phyloP scores from a whole-genome alignment of 2,888 invertebrate species.

The Hyles lineata region DNA sequence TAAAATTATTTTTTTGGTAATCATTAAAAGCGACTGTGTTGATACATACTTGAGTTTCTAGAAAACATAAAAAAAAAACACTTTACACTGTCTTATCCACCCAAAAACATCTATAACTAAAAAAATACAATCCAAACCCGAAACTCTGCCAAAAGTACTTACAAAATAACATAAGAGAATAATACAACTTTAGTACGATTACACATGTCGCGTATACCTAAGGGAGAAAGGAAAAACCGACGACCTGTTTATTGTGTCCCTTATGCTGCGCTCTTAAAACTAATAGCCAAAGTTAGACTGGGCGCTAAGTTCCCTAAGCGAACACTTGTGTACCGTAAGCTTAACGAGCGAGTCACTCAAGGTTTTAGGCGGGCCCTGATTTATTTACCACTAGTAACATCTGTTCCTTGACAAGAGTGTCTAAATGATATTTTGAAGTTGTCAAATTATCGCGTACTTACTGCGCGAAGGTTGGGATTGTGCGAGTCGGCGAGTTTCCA shows the following conservation, averaged over 20 bases:
- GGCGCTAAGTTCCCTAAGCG: constrained; percentile 51
- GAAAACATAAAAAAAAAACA: too few species aligned
- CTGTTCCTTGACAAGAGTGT: constrained; percentile 68
- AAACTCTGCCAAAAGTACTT: neutral
- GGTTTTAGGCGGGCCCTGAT: constrained; percentile 66
- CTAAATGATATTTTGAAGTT: constrained; percentile 79
- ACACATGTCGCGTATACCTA: constrained; percentile 6
- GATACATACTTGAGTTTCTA: too few species aligned
- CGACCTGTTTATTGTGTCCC: constrained; percentile 48
- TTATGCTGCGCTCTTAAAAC: constrained; percentile 42
- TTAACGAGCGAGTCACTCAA: constrained; percentile 74
- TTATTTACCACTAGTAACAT: constrained; percentile 75
- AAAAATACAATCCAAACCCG: too few species aligned
- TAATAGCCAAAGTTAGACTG: constrained; percentile 56
- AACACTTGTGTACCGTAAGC: constrained; percentile 54
- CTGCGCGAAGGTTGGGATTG: constrained; percentile 56
- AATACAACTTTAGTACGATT: neutral
- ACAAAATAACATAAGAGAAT: constrained; percentile 25
- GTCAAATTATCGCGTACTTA: constrained; percentile 75
- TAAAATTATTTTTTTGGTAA: too few species aligned
- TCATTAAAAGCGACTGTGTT: too few species aligned
- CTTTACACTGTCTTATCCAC: too few species aligned
- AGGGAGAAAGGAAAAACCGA: constrained; percentile 31
- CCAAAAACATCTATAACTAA: too few species aligned
- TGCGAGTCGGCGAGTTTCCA: constrained; percentile 32